Conservation (phyloP, 2,113 vertebrate genomes). For the Vidua chalybeata region DNA sequence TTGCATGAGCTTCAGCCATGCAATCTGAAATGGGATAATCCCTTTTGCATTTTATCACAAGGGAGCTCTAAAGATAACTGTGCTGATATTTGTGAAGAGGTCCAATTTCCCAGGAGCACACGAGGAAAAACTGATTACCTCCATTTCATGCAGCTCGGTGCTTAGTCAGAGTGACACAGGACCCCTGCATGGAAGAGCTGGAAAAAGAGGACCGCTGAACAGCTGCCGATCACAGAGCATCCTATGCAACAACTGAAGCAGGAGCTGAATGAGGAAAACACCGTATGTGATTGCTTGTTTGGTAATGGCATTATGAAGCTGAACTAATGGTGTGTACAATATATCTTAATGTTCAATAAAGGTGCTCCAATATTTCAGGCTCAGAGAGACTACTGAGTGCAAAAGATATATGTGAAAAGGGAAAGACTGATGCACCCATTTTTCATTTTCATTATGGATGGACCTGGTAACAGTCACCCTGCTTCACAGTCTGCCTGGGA, state of each 20-base stretch:
- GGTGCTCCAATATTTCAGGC: background rate
- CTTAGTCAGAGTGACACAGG: background rate
- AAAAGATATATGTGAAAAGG: background rate
- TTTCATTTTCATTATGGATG: constrained; percentile 12
- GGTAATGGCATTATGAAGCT: constrained; percentile 22
- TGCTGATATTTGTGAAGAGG: background rate
- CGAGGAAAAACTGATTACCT: background rate
- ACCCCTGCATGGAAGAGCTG: background rate
- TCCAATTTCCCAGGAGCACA: background rate
- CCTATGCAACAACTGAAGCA: background rate
- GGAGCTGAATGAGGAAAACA: background rate
- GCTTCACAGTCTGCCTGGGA: background rate
- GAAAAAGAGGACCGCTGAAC: background rate
- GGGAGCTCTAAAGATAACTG: background rate
- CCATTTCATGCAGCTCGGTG: background rate
- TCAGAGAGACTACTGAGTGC: background rate
- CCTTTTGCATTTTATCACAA: background rate
- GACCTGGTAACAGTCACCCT: constrained; percentile 1
- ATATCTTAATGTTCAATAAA: background rate
- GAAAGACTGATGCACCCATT: background rate
- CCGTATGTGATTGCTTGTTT: background rate
- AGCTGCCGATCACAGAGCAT: background rate
- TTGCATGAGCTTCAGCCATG: background rate
- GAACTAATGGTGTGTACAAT: background rate
- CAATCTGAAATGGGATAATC: background rate